phyloP scores from a whole-genome alignment of 2,888 invertebrate genomes.

The Dryomyza anilis region DNA sequence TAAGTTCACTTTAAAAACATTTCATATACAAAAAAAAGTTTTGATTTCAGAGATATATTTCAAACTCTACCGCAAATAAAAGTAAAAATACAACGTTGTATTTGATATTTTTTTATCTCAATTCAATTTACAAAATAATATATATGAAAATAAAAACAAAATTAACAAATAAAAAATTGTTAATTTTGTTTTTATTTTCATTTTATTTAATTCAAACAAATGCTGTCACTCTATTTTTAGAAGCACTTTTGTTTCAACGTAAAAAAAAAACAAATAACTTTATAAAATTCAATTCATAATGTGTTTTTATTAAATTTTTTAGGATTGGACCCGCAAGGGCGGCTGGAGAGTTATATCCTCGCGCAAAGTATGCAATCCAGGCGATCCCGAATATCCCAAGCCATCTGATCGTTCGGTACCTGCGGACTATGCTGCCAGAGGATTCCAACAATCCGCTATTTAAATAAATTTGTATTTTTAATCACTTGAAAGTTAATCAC shows the following conservation, averaged over 20 bases:
- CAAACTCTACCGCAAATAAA: too few species aligned
- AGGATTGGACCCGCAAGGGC: slow-evolving; percentile 80
- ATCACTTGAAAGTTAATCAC: slow-evolving; percentile 18
- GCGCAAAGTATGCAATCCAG: slow-evolving; percentile 68
- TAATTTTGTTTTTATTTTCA: too few species aligned
- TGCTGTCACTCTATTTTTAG: too few species aligned
- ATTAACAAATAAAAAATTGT: too few species aligned
- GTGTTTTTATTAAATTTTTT: background rate
- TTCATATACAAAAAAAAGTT: too few species aligned
- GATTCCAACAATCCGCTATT: slow-evolving; percentile 69
- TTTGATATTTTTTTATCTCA: too few species aligned
- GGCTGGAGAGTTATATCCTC: slow-evolving; percentile 72
- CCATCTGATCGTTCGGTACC: slow-evolving; percentile 65
- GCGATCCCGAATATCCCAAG: slow-evolving; percentile 73
- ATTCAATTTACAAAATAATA: too few species aligned
- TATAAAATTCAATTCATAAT: background rate
- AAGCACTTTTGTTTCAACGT: background rate
- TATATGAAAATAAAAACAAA: too few species aligned
- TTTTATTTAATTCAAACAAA: too few species aligned
- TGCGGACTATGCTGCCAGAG: slow-evolving; percentile 73
- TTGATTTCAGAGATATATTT: too few species aligned
- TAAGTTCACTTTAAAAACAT: too few species aligned
- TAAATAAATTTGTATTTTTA: slow-evolving; percentile 40
- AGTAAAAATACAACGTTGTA: too few species aligned
- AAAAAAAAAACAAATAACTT: background rate